phyloP scores from a whole-genome alignment of 2,797 vertebrate species.

The Setipinna tenuifilis region DNA sequence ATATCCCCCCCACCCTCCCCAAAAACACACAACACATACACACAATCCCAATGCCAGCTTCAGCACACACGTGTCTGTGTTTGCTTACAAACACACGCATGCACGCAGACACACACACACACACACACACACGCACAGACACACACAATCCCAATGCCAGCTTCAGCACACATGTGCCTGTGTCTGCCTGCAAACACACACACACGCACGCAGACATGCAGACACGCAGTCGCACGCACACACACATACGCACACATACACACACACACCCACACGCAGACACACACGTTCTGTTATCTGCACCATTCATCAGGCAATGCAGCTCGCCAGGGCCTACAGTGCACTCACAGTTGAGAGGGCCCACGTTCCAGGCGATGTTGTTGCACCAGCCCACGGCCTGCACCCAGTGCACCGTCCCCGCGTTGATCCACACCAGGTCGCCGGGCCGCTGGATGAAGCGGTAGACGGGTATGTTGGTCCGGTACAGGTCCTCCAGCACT shows the following conservation, averaged over 20 bases:
- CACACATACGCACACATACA: conserved; percentile 15
- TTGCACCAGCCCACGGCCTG: conserved; percentile 88
- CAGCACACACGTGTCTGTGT: too few species aligned
- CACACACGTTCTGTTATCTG: not conserved
- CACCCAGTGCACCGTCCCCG: conserved; percentile 86
- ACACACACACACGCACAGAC: conserved; percentile 17
- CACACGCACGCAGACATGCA: not conserved
- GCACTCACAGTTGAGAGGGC: conserved; percentile 78
- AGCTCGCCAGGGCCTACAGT: not conserved
- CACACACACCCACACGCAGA: too few species aligned
- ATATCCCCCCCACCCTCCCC: not conserved
- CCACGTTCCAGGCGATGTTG: conserved; percentile 87
- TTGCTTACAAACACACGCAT: not conserved
- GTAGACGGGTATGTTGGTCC: conserved; percentile 83
- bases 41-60: not conserved
- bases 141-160: not conserved
- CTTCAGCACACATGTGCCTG: not conserved
- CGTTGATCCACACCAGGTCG: conserved; percentile 87
- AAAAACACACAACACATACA: not conserved
- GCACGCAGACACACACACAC: conserved; percentile 1
- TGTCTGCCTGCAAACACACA: not conserved
- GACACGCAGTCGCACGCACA: not conserved
- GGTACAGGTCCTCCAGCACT: conserved; percentile 82
- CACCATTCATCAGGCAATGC: not conserved
- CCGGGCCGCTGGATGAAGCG: conserved; percentile 85